Conservation (phyloP, 2,888 invertebrate species). For the Nematopogon swammerdamellus region DNA sequence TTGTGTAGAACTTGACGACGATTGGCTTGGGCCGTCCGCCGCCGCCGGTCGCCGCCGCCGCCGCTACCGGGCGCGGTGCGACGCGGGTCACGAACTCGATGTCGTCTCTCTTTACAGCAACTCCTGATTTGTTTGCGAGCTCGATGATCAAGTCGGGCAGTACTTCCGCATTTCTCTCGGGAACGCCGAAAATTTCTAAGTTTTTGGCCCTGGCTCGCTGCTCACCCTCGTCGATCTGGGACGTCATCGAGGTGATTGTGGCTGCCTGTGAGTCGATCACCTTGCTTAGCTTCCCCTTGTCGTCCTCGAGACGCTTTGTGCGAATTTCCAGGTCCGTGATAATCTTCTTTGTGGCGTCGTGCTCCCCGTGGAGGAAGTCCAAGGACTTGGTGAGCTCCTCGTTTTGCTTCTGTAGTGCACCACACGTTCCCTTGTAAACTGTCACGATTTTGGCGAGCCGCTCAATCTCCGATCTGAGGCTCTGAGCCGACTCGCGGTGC, state of each 20-base stretch:
- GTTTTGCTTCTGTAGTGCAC: neutral
- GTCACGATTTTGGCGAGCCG: neutral
- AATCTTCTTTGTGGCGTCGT: neutral
- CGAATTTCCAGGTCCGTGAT: neutral
- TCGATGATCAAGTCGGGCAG: neutral
- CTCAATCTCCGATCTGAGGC: neutral
- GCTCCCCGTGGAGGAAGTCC: neutral
- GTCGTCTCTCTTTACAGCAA: neutral
- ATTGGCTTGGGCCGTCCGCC: neutral
- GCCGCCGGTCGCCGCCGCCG: neutral
- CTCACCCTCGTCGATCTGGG: neutral
- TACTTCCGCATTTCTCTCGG: neutral
- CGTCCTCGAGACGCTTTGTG: neutral
- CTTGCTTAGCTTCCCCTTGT: neutral
- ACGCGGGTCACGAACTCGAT: neutral
- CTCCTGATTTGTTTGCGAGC: neutral
- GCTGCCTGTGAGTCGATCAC: neutral
- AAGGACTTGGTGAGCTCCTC: neutral
- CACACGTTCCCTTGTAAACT: neutral
- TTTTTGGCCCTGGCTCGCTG: neutral
- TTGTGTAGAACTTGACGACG: neutral
- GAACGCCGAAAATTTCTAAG: neutral
- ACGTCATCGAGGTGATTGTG: neutral
- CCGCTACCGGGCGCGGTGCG: neutral
- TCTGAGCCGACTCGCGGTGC: too few species aligned